Conservation (phyloP, 2,797 vertebrate species). For the Neomorphus geoffroyi region DNA sequence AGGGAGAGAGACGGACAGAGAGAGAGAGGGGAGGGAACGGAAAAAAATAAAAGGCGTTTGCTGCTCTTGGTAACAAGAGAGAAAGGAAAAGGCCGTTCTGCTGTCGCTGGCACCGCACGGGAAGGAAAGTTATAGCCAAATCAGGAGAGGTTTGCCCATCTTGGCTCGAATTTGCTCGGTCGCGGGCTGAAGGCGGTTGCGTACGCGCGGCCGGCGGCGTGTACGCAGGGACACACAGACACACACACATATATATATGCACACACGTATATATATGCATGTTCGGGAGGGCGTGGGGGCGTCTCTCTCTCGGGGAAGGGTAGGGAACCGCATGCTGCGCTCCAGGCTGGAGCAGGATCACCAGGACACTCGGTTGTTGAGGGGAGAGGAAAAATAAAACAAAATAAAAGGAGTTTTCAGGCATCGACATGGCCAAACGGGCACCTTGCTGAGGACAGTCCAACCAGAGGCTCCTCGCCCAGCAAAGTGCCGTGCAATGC, state of each 20-base stretch:
- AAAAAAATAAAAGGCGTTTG: slow-evolving; percentile 9
- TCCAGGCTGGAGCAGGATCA: slow-evolving; percentile 70
- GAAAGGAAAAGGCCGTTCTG: slow-evolving; percentile 69
- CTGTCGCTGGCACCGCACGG: slow-evolving; percentile 73
- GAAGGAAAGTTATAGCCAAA: slow-evolving; percentile 79
- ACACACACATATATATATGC: slow-evolving; percentile 71
- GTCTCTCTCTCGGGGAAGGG: slow-evolving; percentile 72
- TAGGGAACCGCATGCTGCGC: slow-evolving; percentile 77
- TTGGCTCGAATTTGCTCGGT: slow-evolving; percentile 47
- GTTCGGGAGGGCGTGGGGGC: slow-evolving; percentile 62
- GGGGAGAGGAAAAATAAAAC: slow-evolving; percentile 13
- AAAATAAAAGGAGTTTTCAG: slow-evolving; percentile 78
- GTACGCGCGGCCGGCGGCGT: slow-evolving; percentile 33
- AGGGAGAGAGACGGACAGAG: slow-evolving; percentile 60
- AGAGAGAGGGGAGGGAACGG: not conserved
- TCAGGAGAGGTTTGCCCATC: slow-evolving; percentile 63
- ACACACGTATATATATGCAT: slow-evolving; percentile 78
- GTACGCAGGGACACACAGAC: slow-evolving; percentile 65
- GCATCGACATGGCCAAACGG: slow-evolving; percentile 96
- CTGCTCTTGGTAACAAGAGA: slow-evolving; percentile 68
- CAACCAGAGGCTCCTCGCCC: slow-evolving; percentile 87
- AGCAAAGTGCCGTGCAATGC: slow-evolving; percentile 62
- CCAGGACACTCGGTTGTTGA: slow-evolving; percentile 67
- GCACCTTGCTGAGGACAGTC: slow-evolving; percentile 91
- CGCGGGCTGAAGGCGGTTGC: slow-evolving; percentile 67